Evolutionary conservation across 92 coral and sea anemone genomes (phyloP).

Genomic region (Porites rus): DNA sequence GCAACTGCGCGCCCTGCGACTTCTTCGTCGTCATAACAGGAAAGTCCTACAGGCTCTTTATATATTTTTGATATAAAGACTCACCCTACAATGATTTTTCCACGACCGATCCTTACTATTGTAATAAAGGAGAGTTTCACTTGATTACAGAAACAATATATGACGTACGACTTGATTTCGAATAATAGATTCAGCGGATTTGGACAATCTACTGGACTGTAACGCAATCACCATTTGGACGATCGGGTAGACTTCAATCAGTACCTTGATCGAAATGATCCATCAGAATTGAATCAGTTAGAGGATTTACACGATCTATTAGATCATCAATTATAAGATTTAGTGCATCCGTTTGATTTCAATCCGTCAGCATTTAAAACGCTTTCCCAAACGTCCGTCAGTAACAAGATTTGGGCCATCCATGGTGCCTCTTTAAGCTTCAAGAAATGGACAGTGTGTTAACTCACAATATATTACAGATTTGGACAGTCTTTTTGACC

Average conservation of each 20-base stretch:
- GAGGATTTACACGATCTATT: neutral
- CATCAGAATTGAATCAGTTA: neutral
- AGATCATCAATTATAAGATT: neutral
- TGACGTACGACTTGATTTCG: no score
- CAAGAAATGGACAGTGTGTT: neutral
- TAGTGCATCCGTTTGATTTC: neutral
- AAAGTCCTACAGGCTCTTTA: no score
- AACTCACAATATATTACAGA: neutral
- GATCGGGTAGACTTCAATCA: neutral
- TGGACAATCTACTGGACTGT: constrained; percentile 11
- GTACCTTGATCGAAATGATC: neutral
- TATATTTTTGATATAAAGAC: no score
- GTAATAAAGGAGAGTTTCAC: no score
- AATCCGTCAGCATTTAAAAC: neutral
- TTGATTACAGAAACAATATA: no score
- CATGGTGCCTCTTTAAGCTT: neutral
- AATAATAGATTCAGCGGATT: neutral
- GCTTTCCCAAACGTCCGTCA: neutral
- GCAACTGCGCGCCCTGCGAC: no score
- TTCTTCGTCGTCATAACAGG: no score
- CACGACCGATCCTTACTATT: no score
- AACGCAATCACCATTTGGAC: constrained; percentile 1
- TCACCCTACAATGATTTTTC: no score
- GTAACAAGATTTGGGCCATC: neutral
- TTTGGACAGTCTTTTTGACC: neutral